Evolutionary conservation across 2,113 vertebrate species (phyloP), one percentile per base, ranked within the genome.

Genomic region (Melanerpes formicivorus): DNA sequence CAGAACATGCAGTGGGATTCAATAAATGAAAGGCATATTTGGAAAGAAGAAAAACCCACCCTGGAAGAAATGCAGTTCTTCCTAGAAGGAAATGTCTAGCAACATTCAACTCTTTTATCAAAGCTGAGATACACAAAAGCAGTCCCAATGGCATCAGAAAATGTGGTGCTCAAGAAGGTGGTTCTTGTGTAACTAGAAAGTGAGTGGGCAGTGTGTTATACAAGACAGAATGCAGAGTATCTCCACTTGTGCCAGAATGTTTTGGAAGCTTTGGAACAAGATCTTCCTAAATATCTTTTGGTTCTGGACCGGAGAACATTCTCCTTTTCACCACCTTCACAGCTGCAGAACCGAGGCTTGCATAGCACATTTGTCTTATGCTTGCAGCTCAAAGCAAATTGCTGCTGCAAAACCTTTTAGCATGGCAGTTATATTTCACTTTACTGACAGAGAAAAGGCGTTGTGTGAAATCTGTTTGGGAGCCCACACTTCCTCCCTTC

Each of bases 351-450:
- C 84, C 1, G 1, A 89, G 90, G 93, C 87, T 66, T 70, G 37
- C 62, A 59, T 71, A 80, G 87, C 80, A 87, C 92, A 96, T 96
- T 93, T 86, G 80, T 95, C 96, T 96, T 79, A 91, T 66, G 83
- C 94, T 92, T 90, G 86, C 88, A 94, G 90, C 96, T 97, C 91
- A 90, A 88, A 96, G 94, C 58, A 95, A 93, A 92, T 94, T 90
- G 81, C 93, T 92, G 80, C 94, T 96, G 90, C 89, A 95, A 93
- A 96, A 95, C 84, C 91, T 95, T 94, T 94, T 95, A 95, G 80
- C 80, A 76, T 88, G 87, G 89, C 95, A 95, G 88, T 94, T 95
- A 91, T 93, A 93, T 95, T 96, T 94, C 80, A 90, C 78, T 95
- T 90, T 21, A 62, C 76, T 93, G 94, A 95, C 95, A 96, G 93